A percentile compares a stretch with the other conserved stretches of the same genome.
Evolutionary conservation across 2,113 vertebrate genomes (phyloP).

Genomic region (Mus musculus): GRCm39 chr10:47525001-47525500

Average conservation of each 20-base stretch:
- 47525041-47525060: slow-evolving; percentile 35
- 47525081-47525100: slow-evolving; percentile 34
- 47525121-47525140: not conserved
- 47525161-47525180: not conserved
- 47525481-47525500: not conserved
- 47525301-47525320: not conserved
- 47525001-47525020: not conserved
- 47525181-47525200: slow-evolving; percentile 14
- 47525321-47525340: not conserved
- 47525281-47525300: not conserved
- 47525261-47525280: not conserved
- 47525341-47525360: not conserved
- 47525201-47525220: not conserved
- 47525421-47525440: not conserved
- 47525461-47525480: not conserved
- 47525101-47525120: slow-evolving; percentile 16
- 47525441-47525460: not conserved
- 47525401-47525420: not conserved
- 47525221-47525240: not conserved
- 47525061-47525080: slow-evolving; percentile 22
- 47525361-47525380: not conserved
- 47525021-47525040: not conserved
- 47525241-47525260: slow-evolving; percentile 29
- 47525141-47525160: not conserved
- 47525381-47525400: not conserved